Evolutionary conservation across 2,113 vertebrate genomes (phyloP).

Genomic region (rabbit (Oryctolagus cuniculus)): DNA sequence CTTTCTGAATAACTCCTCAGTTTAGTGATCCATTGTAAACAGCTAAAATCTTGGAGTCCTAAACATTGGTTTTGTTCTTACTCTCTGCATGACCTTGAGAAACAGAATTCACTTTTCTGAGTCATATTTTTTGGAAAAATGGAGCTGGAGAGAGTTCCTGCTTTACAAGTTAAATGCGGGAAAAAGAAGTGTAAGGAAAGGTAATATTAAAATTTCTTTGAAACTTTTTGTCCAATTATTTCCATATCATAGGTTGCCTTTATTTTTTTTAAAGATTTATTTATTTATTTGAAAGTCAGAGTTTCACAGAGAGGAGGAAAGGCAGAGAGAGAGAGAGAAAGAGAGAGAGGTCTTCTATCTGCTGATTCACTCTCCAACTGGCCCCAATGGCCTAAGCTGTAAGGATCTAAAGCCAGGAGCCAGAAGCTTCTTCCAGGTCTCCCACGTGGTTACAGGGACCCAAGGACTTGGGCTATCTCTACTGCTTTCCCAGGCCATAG

Average conservation of each 20-base stretch:
- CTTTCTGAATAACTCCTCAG: not conserved
- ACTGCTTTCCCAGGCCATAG: too few species aligned
- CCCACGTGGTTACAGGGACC: too few species aligned
- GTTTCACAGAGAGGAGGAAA: too few species aligned
- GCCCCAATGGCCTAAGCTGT: too few species aligned
- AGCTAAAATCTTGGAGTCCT: not conserved
- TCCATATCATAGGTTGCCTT: not conserved
- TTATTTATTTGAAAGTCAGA: too few species aligned
- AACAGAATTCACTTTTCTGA: not conserved
- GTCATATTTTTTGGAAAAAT: not conserved
- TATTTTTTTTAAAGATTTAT: not conserved
- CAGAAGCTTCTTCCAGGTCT: too few species aligned
- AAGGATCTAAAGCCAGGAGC: too few species aligned
- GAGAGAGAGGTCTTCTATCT: too few species aligned
- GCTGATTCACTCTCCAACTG: too few species aligned
- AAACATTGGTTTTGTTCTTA: not conserved
- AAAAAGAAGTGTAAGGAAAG: not conserved
- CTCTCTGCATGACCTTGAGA: not conserved
- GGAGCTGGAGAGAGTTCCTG: not conserved
- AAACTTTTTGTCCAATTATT: not conserved
- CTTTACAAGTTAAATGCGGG: not conserved
- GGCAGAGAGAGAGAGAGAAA: too few species aligned
- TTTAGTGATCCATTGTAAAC: constrained; percentile 28
- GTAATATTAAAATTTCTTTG: not conserved
- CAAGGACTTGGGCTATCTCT: too few species aligned